Conservation (phyloP, 2,113 vertebrate genomes). For the Entomyzon cyanotis region DNA sequence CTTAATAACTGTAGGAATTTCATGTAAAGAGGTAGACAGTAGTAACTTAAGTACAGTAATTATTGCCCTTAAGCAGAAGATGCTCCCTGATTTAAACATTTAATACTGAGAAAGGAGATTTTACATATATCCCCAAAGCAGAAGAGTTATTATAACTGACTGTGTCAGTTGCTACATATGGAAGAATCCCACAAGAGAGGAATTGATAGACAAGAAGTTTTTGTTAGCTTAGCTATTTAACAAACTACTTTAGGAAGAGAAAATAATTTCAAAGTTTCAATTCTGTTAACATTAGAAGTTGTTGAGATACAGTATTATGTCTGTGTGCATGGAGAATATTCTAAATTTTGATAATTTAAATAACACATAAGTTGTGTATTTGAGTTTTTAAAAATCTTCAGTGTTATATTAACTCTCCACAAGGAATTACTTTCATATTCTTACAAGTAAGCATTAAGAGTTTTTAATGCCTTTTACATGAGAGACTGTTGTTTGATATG, state of each 20-base stretch:
- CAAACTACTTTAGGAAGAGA: neutral
- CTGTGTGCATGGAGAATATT: neutral
- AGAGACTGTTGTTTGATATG: neutral
- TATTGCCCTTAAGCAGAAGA: neutral
- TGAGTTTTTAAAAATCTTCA: neutral
- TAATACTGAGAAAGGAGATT: neutral
- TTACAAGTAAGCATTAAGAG: neutral
- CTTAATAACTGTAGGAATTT: neutral
- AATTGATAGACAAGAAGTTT: neutral
- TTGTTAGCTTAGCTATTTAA: neutral
- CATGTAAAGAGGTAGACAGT: neutral
- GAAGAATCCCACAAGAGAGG: neutral
- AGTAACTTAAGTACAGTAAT: neutral
- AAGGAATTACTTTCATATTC: neutral
- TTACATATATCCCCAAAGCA: neutral
- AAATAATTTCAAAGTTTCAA: neutral
- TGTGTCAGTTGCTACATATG: fast-evolving
- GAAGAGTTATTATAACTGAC: neutral
- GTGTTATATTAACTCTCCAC: neutral
- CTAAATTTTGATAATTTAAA: neutral
- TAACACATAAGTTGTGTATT: neutral
- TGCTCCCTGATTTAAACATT: neutral
- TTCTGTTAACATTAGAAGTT: neutral
- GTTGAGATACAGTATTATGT: neutral
- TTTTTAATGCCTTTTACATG: neutral